Evolutionary conservation across 2,888 invertebrate genomes (phyloP), one percentile per base, ranked within the genome.

Genomic region (Phyllotreta striolata): DNA sequence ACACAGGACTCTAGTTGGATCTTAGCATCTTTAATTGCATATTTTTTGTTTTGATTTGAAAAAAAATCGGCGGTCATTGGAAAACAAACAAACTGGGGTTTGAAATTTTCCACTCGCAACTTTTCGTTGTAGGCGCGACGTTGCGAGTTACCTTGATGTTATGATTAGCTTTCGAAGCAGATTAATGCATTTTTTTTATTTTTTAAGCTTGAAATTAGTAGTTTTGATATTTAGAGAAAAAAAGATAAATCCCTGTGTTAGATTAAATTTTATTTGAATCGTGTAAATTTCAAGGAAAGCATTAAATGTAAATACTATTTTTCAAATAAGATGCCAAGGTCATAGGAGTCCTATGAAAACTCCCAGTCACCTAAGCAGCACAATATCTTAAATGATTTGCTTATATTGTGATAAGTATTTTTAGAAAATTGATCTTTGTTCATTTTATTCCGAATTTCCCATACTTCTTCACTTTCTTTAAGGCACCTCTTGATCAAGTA

Each of bases 1-100:
- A 58, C 6, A 58, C 4, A 66, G 70, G 70, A 70, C 68, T 70
- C 65, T 55, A 40, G 51, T 63, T 62, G 63, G 67, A 56, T 66
- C 65, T 67, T 64, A 55, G 67, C 67, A 67, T 69, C 66, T 67
- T 65, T 51, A 51, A 24, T 59, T 38, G 12, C 47, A 49, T 10
- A 35, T 59, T 59, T 54, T 54, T 41, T 24, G 24, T 24, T 24
- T 24, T 4, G 24, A 24, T 24, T 24, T 24, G 4, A 24, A 24
- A 24, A 24, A 24, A 24, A 24, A 24, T 24, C 24, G 24, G 24
- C 24, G 24, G 24, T 24, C 4, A 24, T 24, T 24, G 1, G 24
- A 4, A 41, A n/a, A 41, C 2, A 1, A 41, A 41, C 2, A 1
- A 41, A 41, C 10, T 6, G 10, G 10, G 10, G 41, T 41, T 41